These are phyloP conservation scores for Betta splendens DNA, from an alignment of 2,797 vertebrate genomes.

Conservation along the genomic window DNA sequence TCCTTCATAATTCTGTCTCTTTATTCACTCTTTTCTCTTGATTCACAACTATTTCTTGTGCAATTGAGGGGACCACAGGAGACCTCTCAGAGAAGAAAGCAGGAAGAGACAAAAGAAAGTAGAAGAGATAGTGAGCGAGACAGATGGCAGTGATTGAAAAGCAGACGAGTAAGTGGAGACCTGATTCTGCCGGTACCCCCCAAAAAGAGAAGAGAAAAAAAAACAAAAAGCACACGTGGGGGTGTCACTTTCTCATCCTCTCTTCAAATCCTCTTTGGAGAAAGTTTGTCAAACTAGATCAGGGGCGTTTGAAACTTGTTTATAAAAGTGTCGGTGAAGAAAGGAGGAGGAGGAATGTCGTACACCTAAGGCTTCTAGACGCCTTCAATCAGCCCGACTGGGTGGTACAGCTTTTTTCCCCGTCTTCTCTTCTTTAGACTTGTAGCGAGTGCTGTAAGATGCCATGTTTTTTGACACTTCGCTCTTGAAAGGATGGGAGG, in stretches of 20 bases:
- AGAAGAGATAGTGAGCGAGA: slow-evolving; percentile 27
- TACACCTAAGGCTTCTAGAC: slow-evolving; percentile 78
- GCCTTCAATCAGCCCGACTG: slow-evolving; percentile 77
- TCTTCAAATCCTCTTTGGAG: slow-evolving; percentile 83
- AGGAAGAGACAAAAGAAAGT: slow-evolving; percentile 39
- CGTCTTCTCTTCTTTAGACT: slow-evolving; percentile 69
- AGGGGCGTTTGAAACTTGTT: slow-evolving; percentile 82
- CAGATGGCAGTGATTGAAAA: slow-evolving; percentile 73
- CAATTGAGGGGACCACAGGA: slow-evolving; percentile 77
- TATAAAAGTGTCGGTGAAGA: slow-evolving; percentile 77
- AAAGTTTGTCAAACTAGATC: slow-evolving; percentile 88
- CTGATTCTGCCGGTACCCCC: slow-evolving; percentile 60
- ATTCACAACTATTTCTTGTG: slow-evolving; percentile 71
- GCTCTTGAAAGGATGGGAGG: slow-evolving; percentile 70
- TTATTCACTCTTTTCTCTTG: slow-evolving; percentile 58
- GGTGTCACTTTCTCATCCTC: slow-evolving; percentile 79
- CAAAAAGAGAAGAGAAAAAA: slow-evolving; percentile 32
- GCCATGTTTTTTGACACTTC: slow-evolving; percentile 79
- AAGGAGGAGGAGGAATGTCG: slow-evolving; percentile 76
- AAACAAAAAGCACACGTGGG: slow-evolving; percentile 64
- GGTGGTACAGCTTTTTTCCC: slow-evolving; percentile 71
- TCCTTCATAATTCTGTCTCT: slow-evolving; percentile 54
- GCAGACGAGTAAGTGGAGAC: slow-evolving; percentile 63
- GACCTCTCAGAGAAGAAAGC: slow-evolving; percentile 70
- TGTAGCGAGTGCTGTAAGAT: slow-evolving; percentile 72